phyloP scores from a whole-genome alignment of 2,797 vertebrate species.

The Onychomys torridus region DNA sequence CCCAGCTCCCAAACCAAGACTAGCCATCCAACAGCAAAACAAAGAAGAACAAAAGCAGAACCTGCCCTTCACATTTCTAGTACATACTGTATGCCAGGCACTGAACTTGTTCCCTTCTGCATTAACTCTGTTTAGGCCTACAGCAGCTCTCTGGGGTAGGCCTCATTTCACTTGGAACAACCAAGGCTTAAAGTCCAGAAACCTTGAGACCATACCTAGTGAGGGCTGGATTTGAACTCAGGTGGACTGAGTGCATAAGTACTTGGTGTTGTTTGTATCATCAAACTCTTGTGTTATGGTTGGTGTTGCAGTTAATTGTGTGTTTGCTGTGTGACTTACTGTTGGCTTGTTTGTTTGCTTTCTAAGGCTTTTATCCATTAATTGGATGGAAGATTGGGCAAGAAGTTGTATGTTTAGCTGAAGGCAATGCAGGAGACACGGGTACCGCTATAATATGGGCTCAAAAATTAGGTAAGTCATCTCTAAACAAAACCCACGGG shows the following conservation, averaged over 20 bases:
- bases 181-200: background rate
- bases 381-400: constrained; percentile 97
- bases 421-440: constrained; percentile 94
- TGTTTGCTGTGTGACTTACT: constrained; percentile 7
- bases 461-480: constrained; percentile 93
- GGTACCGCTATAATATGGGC: constrained; percentile 96
- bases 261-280: background rate
- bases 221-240: background rate
- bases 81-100: background rate
- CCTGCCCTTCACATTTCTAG: background rate
- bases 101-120: background rate
- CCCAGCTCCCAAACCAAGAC: background rate
- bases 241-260: background rate
- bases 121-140: background rate
- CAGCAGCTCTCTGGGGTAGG: background rate
- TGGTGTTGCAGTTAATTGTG: background rate
- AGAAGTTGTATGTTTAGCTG: constrained; percentile 95
- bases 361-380: constrained; percentile 95
- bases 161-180: constrained; percentile 21
- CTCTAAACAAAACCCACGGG: background rate
- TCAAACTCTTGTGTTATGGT: background rate
- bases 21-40: background rate
- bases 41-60: background rate
- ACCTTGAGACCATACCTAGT: background rate
- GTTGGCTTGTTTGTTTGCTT: constrained; percentile 56